Conservation (phyloP, 2,888 invertebrate genomes). For the Athrips mouffetella region DNA sequence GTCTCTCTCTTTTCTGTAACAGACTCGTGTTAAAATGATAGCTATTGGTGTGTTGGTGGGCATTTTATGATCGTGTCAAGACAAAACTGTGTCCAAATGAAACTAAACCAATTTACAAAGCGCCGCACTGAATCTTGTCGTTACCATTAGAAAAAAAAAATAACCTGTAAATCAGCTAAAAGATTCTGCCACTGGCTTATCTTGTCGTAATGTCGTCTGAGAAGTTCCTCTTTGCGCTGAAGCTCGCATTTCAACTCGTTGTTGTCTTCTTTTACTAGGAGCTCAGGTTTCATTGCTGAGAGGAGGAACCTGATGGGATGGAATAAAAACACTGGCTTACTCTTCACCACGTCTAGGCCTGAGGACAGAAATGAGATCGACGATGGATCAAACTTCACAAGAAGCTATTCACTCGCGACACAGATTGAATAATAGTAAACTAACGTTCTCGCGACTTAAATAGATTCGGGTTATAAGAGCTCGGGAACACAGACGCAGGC, state of each 20-base stretch:
- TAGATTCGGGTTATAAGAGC: no score
- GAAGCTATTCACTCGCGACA: no score
- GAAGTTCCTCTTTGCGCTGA: conserved; percentile 91
- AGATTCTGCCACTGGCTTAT: conserved; percentile 94
- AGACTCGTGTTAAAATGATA: not conserved
- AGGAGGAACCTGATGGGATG: conserved; percentile 80
- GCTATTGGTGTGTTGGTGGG: not conserved
- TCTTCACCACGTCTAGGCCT: no score
- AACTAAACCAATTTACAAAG: not conserved
- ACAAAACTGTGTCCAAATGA: not conserved
- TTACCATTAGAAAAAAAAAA: not conserved
- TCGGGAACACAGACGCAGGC: no score
- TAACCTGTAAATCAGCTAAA: conserved; percentile 85
- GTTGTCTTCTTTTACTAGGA: conserved; percentile 94
- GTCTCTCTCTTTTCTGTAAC: no score
- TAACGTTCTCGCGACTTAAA: no score
- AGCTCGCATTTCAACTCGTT: conserved; percentile 90
- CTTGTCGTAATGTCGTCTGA: conserved; percentile 93
- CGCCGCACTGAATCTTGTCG: no score
- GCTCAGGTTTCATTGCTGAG: conserved; percentile 93
- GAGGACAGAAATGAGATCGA: no score
- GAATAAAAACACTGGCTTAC: not conserved
- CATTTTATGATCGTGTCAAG: no score
- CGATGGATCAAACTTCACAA: no score
- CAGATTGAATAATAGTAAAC: no score